These are phyloP conservation scores for Caretta caretta DNA, from an alignment of 2,113 vertebrate species.

Conservation along the genomic window DNA sequence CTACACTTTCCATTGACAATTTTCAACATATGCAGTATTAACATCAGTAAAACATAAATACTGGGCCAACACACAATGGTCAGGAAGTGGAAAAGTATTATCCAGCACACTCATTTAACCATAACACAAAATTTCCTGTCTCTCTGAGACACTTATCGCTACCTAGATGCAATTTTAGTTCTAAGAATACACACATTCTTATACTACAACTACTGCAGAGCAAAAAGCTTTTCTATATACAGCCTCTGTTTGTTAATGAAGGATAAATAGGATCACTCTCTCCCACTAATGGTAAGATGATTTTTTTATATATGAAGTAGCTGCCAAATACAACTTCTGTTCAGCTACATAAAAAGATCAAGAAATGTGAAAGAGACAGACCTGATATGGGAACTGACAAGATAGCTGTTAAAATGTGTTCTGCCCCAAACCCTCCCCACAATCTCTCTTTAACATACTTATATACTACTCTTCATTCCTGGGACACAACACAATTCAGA, in stretches of 20 bases:
- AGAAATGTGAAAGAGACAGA: background rate
- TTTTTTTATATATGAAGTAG: background rate
- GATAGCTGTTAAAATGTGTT: background rate
- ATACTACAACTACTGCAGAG: background rate
- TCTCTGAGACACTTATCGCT: background rate
- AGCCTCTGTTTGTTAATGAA: background rate
- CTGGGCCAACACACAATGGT: background rate
- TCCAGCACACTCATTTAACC: background rate
- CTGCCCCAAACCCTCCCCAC: background rate
- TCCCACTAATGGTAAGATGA: background rate
- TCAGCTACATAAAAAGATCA: background rate
- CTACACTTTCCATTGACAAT: background rate
- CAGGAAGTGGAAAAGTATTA: background rate
- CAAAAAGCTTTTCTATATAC: background rate
- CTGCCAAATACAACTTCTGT: background rate
- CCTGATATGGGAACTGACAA: background rate
- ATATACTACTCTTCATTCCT: background rate
- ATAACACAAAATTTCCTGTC: background rate
- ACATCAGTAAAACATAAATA: background rate
- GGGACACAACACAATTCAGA: background rate
- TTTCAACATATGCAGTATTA: slow-evolving; percentile 17
- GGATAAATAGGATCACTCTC: background rate
- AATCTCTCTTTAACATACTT: background rate
- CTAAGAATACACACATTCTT: background rate
- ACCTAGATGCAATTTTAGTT: background rate